Evolutionary conservation across 30 jellyfish, hydroid and myxozoan species (phyloP), one percentile per base, ranked within the genome.

Genomic region (Nemopilema nomurai): DNA sequence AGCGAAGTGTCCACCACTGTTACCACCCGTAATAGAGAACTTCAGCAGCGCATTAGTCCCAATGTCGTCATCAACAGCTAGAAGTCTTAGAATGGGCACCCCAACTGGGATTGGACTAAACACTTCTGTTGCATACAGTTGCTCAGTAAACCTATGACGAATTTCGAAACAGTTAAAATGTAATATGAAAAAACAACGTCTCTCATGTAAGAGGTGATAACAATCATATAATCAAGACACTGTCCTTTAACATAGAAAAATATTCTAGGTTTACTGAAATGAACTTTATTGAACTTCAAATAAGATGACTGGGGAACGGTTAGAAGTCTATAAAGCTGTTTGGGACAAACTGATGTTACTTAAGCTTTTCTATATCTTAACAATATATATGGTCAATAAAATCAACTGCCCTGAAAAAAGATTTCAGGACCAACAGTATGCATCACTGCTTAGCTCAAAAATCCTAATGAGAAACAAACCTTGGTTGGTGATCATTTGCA

Each of bases 31-130:
- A 18, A 89, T 89, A 17, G 80, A 20, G 75, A 77, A 89, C 74
- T 62, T 81, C 73, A 76, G 87, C 53, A 80, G 85, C 27, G 96
- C 91, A 22, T 89, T 89, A 27, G 89, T 74, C 16, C 96, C 96
- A 28, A 69, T 74, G 75, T 89, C 96, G 51, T 74, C 65, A 53
- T 89, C 96, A 65, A 81, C 80, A 1, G 96, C 96, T 4, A 74
- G 72, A 63, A 89, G 76, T 8, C 91, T 69, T 22, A 81, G 51
- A 27, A 89, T 22, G 1, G 96, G 96, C n/a, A 69, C 74, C 4
- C 81, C 89, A 25, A 77, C 80, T 0, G 90, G 52, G 4, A 69
- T 20, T 1, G 78, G 57, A 68, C 85, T 71, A 22, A 76, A 49
- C 1, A 80, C 96, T 17, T 77, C 21, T 9, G 89, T 79, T 18